Base-by-base conservation (phyloP, 2,888 invertebrate genomes). In the Conistra vaccinii region DNA sequence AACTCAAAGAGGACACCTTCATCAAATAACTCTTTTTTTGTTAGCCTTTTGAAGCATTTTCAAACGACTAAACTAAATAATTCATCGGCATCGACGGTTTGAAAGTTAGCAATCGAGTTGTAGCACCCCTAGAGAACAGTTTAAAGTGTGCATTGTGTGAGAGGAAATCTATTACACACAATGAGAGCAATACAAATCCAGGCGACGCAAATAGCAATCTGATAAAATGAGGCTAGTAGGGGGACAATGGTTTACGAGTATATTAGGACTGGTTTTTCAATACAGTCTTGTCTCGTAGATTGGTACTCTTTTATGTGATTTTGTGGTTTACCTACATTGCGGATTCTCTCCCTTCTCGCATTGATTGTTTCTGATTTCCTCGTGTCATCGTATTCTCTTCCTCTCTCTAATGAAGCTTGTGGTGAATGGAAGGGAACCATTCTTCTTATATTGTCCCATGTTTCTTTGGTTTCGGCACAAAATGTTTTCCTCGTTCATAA, bases 201-300 rank as follows among this genome's bases (percentile, higher is more conserved):
- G 66, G 60, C 73, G 83, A 85, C 84, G 84, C 78, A 87, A 88
- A 88, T 87, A 83, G 80, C 87, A 81, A 85, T 89, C 85, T 80
- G 85, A 85, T 86, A 82, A 85, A 87, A 87, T 83, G 80, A 85
- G 69, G 9, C 71, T 80, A 42, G 61, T 87, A 80, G 76, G 45
- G 69, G 66, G 39, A 29, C 87, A 71, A 87, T 79, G 45, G 32
- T 68, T 78, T 23, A 26, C 48, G 20, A 20, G 4, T 35, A 55
- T 61, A 26, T 51, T 10, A 26, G 66, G 66, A 76, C 58, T 60
- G 23, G 5, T 9, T 45, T 60, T 60, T n/a, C 26, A 17, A 42
- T 7, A 17, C 42, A 29, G n/a, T 58, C 17, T 32, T 45, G n/a
- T 51, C 58, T 45, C 12, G 12, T 57, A 57, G 17, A 57, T 57